phyloP scores from a whole-genome alignment of 2,797 vertebrate species.

The Sebastes trivittatus region DNA sequence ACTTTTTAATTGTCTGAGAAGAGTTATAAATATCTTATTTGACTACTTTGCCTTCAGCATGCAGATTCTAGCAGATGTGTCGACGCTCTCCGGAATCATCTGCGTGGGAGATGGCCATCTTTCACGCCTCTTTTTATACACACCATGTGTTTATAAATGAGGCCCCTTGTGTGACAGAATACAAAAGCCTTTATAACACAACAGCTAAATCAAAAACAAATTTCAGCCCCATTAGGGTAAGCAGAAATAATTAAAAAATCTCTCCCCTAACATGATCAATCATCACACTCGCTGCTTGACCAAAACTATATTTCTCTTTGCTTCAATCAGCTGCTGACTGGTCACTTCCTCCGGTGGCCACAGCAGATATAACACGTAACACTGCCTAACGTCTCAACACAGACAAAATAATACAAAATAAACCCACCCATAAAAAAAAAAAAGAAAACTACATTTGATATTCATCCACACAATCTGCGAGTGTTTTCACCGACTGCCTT shows the following conservation, averaged over 20 bases:
- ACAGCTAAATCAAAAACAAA: constrained; percentile 59
- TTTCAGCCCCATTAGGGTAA: constrained; percentile 43
- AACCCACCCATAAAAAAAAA: constrained; percentile 15
- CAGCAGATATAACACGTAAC: constrained; percentile 62
- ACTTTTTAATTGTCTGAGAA: not conserved
- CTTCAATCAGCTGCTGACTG: constrained; percentile 61
- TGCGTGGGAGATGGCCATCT: not conserved
- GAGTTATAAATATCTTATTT: not conserved
- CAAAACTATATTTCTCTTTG: constrained; percentile 59
- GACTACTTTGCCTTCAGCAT: not conserved
- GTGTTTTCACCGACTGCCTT: constrained; percentile 68
- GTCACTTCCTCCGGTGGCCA: constrained; percentile 63
- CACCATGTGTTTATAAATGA: constrained; percentile 49
- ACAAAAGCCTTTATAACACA: constrained; percentile 62
- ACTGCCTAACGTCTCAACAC: constrained; percentile 53
- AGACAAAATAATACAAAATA: constrained; percentile 47
- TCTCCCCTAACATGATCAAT: constrained; percentile 60
- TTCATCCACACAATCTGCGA: constrained; percentile 60
- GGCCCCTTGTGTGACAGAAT: constrained; percentile 54
- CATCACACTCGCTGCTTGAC: constrained; percentile 55
- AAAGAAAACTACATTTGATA: constrained; percentile 38
- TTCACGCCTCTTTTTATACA: not conserved
- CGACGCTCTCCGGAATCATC: not conserved
- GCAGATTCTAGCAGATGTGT: not conserved
- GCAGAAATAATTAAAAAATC: constrained; percentile 59